Base-by-base conservation (phyloP, 2,797 vertebrate species). In the Eremophila alpestris region DNA sequence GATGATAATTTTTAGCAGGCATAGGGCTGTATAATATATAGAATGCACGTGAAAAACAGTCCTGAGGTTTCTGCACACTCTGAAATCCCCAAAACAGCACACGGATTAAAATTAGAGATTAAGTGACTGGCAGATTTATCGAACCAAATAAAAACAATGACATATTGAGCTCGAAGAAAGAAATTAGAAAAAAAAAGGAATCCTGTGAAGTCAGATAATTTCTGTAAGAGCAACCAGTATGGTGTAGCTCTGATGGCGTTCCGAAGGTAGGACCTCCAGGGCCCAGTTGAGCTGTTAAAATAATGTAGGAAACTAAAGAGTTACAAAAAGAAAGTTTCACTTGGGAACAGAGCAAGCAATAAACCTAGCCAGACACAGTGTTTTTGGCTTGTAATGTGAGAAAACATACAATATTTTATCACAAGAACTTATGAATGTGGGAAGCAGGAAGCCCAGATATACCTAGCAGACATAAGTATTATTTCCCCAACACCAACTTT, bases 401-500 rank as follows among this genome's bases (percentile, higher is more conserved):
- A 94, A 64, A 92, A 81, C 38, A 43, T 32, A 54, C 43, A 89
- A 56, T 43, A 65, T 94, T 94, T 59, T 93, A 86, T 88, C 91
- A 73, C 73, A 91, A 88, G 55, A 88, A 55, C 48, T 62, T 95
- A 93, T 41, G 45, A 89, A 94, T 59, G 93, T 91, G 87, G 83
- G 95, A 96, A 95, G 76, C 91, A 95, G 83, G 90, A 96, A 95
- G 59, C 65, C 59, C 36, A 67, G 85, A 79, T 79, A 94, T 22
- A 78, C 40, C 83, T 83, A 90, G 65, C 55, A 96, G 90, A 93
- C 83, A 8, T 45, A 91, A 88, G 69, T 69, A 76, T 82, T 90
- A 81, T 88, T 94, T 94, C 55, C 36, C 41, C 43, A 89, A 62
- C 78, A 92, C 18, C n/a, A 75, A 15, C 36, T 74, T 89, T 88